Percentiles rank a stretch among this genome's conserved stretches.
Evolutionary conservation across 2,113 vertebrate genomes (phyloP).

Genomic region (Uropsilus gracilis): DNA sequence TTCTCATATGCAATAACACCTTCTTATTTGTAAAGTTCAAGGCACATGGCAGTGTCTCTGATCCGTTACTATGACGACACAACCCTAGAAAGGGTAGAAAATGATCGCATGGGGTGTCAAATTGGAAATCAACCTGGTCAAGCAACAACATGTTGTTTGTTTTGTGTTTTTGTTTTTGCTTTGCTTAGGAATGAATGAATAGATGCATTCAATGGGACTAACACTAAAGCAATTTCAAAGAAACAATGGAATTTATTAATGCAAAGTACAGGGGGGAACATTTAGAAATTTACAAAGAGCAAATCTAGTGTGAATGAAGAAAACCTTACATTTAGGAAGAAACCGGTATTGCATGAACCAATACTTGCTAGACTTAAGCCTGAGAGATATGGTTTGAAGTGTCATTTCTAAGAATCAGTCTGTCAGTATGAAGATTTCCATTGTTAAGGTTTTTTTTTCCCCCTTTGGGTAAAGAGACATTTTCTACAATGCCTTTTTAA

Average conservation of each 20-base stretch:
- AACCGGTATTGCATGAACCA: neutral
- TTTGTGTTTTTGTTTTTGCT: too few species aligned
- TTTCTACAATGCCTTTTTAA: slow-evolving; percentile 1
- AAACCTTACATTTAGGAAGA: neutral
- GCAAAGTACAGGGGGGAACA: neutral
- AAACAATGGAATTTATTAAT: neutral
- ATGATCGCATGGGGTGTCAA: neutral
- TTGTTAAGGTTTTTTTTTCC: neutral
- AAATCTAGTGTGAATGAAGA: neutral
- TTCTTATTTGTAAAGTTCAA: neutral
- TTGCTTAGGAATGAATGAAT: neutral
- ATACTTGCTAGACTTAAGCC: neutral
- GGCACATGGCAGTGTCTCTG: too few species aligned
- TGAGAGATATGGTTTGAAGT: neutral
- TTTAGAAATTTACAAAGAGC: neutral
- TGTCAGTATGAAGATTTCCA: neutral
- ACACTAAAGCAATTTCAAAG: neutral
- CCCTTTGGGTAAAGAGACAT: slow-evolving; percentile 17
- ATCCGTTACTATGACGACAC: neutral
- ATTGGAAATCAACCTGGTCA: neutral
- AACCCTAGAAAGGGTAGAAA: neutral
- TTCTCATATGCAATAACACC: accelerated
- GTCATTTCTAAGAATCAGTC: neutral
- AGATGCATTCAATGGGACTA: neutral
- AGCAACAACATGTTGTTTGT: neutral